phyloP scores from a whole-genome alignment of 2,113 vertebrate species.

The Oncorhynchus mykiss region DNA sequence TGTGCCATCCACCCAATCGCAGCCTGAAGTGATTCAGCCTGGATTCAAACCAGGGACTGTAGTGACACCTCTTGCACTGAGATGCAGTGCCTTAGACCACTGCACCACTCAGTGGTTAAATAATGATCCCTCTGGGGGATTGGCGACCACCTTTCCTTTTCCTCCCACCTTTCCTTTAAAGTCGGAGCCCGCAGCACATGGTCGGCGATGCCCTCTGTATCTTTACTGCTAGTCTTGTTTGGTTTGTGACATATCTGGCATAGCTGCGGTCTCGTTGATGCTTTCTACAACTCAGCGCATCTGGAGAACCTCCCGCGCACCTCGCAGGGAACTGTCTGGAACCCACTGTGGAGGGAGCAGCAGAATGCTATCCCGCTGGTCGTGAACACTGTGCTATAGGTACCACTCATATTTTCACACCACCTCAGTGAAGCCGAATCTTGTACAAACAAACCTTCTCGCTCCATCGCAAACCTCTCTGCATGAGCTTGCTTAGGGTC shows the following conservation, averaged over 20 bases:
- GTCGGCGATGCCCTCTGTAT: background rate
- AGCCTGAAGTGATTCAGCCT: too few species aligned
- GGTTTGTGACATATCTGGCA: constrained; percentile 46
- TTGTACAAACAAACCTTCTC: constrained; percentile 29
- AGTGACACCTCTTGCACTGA: too few species aligned
- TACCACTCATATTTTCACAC: background rate
- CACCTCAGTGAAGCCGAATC: background rate
- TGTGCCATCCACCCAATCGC: too few species aligned
- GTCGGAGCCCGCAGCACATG: constrained; percentile 18
- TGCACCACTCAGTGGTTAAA: background rate
- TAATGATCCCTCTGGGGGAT: background rate
- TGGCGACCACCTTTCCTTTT: background rate
- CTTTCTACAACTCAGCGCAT: constrained; percentile 27
- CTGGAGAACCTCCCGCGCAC: constrained; percentile 40
- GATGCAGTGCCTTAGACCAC: too few species aligned
- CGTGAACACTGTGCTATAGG: background rate
- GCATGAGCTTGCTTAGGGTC: constrained; percentile 19
- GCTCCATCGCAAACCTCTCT: constrained; percentile 3
- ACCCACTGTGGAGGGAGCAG: background rate
- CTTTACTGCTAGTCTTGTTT: constrained; percentile 40
- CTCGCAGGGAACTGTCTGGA: too few species aligned
- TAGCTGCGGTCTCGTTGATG: constrained; percentile 51
- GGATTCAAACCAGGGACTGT: too few species aligned
- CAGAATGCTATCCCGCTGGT: too few species aligned
- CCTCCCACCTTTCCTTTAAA: constrained; percentile 24